Percentiles rank a stretch among this genome's conserved stretches.
Conservation (phyloP, 2,888 invertebrate genomes). For the Sarcophaga subvicina region DNA sequence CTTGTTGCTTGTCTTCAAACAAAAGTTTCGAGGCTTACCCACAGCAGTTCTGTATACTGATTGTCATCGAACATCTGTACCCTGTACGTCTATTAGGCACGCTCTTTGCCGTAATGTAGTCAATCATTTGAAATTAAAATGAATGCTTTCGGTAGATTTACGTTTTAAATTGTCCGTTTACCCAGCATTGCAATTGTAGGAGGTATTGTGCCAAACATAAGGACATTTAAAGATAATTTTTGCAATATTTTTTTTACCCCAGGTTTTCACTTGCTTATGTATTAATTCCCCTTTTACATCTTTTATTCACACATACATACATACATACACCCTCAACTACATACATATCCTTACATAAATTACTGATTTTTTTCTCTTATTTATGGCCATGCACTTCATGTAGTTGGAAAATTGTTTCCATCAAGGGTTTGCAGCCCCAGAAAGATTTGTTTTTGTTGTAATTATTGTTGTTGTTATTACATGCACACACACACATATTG, state of each 20-base stretch:
- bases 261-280: too few relatives aligned
- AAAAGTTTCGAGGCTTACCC: too few relatives aligned
- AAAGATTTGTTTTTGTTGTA: slow-evolving; percentile 49
- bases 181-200: slow-evolving; percentile 31
- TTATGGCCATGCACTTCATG: slow-evolving; percentile 16
- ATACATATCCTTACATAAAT: slow-evolving; percentile 23
- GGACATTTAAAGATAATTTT: slow-evolving; percentile 35
- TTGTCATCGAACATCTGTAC: too few relatives aligned
- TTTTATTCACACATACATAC: too few relatives aligned
- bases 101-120: too few relatives aligned
- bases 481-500: not conserved
- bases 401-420: not conserved
- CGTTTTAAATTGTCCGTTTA: slow-evolving; percentile 15
- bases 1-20: too few relatives aligned
- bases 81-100: too few relatives aligned
- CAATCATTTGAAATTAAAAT: not conserved
- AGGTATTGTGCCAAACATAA: slow-evolving; percentile 49
- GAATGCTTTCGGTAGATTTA: slow-evolving; percentile 12
- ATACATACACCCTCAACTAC: slow-evolving; percentile 21
- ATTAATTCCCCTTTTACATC: too few relatives aligned
- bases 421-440: slow-evolving; percentile 46
- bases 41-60: too few relatives aligned
- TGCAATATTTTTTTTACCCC: too few relatives aligned
- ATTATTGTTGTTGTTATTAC: slow-evolving; percentile 47
- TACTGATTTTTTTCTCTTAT: not conserved